phyloP scores from a whole-genome alignment of 2,797 vertebrate genomes.

The Coilia nasus region DNA sequence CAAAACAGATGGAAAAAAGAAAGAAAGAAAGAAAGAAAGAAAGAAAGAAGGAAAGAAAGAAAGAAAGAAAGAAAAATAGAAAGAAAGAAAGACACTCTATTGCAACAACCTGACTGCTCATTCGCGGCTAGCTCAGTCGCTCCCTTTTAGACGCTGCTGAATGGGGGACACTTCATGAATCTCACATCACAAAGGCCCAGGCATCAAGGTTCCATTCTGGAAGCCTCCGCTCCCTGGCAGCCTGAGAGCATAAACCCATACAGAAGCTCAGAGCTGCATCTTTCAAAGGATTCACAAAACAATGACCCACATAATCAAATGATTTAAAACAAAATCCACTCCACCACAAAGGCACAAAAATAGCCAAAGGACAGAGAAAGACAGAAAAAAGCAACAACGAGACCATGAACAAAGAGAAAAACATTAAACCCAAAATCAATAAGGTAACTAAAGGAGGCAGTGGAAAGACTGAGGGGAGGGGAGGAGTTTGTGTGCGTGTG shows the following conservation, averaged over 20 bases:
- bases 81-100: neutral
- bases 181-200: too few species aligned
- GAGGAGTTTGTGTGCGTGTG: constrained; percentile 35
- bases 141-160: neutral
- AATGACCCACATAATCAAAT: constrained; percentile 25
- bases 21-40: neutral
- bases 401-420: neutral
- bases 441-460: neutral
- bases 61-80: too few species aligned
- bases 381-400: too few species aligned
- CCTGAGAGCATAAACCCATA: too few species aligned
- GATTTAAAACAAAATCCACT: neutral
- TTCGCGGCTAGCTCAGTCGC: neutral
- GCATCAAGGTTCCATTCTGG: too few species aligned
- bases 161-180: too few species aligned
- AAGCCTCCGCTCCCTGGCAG: too few species aligned
- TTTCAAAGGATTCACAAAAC: neutral
- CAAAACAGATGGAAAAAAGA: neutral
- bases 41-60: neutral
- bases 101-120: neutral
- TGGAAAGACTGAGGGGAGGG: neutral
- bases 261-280: too few species aligned
- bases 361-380: too few species aligned
- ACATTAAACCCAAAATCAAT: constrained; percentile 15
- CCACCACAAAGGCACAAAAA: too few species aligned